Conservation (phyloP, 1,140 invertebrate species). For the Drosophila athabasca region DNA sequence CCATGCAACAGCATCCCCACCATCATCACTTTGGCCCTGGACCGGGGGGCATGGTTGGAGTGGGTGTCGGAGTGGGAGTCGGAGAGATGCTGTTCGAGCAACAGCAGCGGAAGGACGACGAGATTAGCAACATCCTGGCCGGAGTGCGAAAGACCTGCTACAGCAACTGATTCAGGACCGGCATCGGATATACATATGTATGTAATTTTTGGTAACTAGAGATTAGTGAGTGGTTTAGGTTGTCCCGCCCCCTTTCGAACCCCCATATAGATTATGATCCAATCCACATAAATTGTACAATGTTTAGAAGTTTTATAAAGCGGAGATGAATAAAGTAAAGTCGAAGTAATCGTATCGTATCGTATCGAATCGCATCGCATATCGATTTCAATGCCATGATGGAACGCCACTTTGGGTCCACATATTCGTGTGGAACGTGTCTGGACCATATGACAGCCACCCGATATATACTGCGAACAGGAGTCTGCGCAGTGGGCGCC, state of each 20-base stretch:
- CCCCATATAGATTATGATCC: not conserved
- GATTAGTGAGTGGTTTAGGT: conserved; percentile 44
- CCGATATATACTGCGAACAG: conserved; percentile 45
- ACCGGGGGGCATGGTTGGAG: conserved; percentile 51
- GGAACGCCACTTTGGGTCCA: conserved; percentile 16
- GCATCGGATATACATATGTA: conserved; percentile 11
- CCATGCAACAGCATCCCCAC: conserved; percentile 47
- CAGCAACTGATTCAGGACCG: conserved; percentile 87
- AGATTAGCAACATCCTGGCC: conserved; percentile 93
- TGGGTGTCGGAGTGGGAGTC: conserved; percentile 31
- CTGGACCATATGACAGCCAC: conserved; percentile 47
- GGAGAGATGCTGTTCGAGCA: conserved; percentile 84
- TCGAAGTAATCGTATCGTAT: conserved; percentile 34
- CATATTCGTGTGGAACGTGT: conserved; percentile 21
- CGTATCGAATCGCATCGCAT: conserved; percentile 21
- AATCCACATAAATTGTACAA: conserved; percentile 31
- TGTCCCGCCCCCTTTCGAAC: conserved; percentile 11
- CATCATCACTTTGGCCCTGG: conserved; percentile 52
- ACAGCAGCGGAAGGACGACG: conserved; percentile 88
- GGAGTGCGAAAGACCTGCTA: conserved; percentile 94
- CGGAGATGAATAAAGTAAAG: conserved; percentile 32
- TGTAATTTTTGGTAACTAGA: conserved; percentile 25
- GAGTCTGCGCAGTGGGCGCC: conserved; percentile 41
- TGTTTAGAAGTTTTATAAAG: conserved; percentile 23
- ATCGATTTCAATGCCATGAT: conserved; percentile 25